Evolutionary conservation across 2,888 invertebrate species (phyloP).

Genomic region (Laothoe populi): DNA sequence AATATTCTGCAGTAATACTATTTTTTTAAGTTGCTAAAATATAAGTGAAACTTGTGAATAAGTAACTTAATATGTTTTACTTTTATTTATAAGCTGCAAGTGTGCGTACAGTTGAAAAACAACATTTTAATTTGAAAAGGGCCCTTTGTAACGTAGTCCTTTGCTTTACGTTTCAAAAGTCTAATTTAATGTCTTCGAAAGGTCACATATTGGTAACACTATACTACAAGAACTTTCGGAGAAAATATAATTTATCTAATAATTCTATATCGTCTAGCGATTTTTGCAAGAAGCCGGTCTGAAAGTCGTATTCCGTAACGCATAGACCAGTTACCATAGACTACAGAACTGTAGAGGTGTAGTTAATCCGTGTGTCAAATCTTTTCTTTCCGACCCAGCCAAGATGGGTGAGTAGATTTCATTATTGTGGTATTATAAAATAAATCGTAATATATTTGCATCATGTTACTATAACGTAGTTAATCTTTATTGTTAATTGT

Average conservation of each 20-base stretch:
- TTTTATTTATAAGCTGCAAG: slow-evolving; percentile 50
- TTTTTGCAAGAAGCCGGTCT: slow-evolving; percentile 61
- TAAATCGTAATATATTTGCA: slow-evolving; percentile 53
- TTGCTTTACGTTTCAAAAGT: slow-evolving; percentile 47
- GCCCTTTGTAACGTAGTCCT: slow-evolving; percentile 55
- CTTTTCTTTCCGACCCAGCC: slow-evolving; percentile 87
- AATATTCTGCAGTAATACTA: slow-evolving; percentile 6
- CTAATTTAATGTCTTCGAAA: slow-evolving; percentile 66
- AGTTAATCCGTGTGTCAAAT: slow-evolving; percentile 61
- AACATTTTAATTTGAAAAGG: slow-evolving; percentile 47
- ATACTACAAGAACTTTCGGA: slow-evolving; percentile 69
- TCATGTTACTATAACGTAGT: slow-evolving; percentile 29
- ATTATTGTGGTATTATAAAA: slow-evolving; percentile 40
- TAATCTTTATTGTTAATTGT: slow-evolving; percentile 28
- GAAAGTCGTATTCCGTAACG: slow-evolving; percentile 43
- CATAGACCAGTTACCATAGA: slow-evolving; percentile 61
- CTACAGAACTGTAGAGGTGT: slow-evolving; percentile 54
- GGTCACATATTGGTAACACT: slow-evolving; percentile 57
- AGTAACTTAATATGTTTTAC: slow-evolving; percentile 53
- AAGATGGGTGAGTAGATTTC: slow-evolving; percentile 87
- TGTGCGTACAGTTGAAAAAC: slow-evolving; percentile 51
- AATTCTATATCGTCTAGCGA: slow-evolving; percentile 54
- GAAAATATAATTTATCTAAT: slow-evolving; percentile 59
- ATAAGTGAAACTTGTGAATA: slow-evolving; percentile 49
- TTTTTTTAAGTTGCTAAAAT: slow-evolving; percentile 37